Conservation (phyloP, 2,113 vertebrate genomes). For the Laticauda laticaudata region DNA sequence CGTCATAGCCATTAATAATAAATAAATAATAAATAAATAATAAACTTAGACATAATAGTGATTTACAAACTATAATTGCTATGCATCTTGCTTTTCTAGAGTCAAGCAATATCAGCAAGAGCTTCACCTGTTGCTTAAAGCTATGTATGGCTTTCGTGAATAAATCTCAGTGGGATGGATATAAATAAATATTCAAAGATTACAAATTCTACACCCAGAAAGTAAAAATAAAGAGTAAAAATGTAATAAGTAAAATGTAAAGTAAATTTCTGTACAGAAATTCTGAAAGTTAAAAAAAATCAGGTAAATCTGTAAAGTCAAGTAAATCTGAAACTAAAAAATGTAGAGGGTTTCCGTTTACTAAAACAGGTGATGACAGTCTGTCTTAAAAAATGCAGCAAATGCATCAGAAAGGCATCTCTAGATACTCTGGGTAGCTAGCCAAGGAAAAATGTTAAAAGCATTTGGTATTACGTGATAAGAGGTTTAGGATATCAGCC, state of each 20-base stretch:
- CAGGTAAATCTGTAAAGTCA: background rate
- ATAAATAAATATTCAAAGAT: background rate
- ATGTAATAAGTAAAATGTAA: background rate
- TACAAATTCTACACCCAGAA: background rate
- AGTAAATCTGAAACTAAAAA: background rate
- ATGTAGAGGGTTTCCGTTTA: background rate
- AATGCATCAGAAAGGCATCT: background rate
- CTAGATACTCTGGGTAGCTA: background rate
- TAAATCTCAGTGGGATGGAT: background rate
- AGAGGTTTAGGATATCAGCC: background rate
- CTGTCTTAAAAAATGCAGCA: background rate
- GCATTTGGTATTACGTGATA: background rate
- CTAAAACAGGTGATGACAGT: background rate
- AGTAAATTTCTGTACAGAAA: background rate
- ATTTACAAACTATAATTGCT: background rate
- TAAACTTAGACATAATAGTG: background rate
- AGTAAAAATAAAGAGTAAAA: background rate
- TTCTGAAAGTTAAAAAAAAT: background rate
- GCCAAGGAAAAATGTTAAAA: background rate
- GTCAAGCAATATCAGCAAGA: background rate
- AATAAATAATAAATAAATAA: too few species aligned
- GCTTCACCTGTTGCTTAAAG: background rate
- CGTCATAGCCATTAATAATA: too few species aligned
- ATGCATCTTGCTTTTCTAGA: background rate
- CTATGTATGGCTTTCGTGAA: background rate